Conservation (phyloP, 2,113 vertebrate genomes). For the Sander lucioperca region DNA sequence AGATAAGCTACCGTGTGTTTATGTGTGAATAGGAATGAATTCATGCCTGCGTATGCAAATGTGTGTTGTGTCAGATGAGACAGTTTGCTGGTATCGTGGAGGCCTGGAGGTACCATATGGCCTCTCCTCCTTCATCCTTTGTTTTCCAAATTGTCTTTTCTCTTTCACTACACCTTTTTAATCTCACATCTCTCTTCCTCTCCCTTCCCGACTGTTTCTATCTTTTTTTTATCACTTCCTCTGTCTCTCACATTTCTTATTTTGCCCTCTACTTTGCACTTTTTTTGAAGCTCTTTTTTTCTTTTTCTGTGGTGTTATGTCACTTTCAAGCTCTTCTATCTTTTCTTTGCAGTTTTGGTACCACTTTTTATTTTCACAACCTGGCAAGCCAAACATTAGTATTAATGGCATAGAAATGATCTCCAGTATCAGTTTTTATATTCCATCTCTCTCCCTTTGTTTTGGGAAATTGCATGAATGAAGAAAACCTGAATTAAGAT, state of each 20-base stretch:
- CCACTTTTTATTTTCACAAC: not conserved
- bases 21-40: conserved; percentile 26
- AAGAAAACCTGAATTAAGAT: not conserved
- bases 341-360: not conserved
- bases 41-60: conserved; percentile 21
- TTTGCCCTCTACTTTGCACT: conserved; percentile 24
- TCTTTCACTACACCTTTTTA: conserved; percentile 34
- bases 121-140: conserved; percentile 40
- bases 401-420: not conserved
- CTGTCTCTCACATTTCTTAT: conserved; percentile 19
- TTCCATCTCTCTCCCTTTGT: not conserved
- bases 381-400: not conserved
- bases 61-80: conserved; percentile 49
- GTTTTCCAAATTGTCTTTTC: conserved; percentile 34
- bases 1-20: conserved; percentile 29
- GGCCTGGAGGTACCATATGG: conserved; percentile 73
- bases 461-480: not conserved
- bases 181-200: conserved; percentile 36
- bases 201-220: conserved; percentile 27
- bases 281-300: conserved; percentile 10
- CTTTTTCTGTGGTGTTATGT: not conserved
- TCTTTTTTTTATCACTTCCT: conserved; percentile 36
- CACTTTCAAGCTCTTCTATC: not conserved
- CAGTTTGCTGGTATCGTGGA: conserved; percentile 56
- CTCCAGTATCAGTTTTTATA: not conserved